Percentiles rank a stretch among this genome's conserved stretches.
These are phyloP conservation scores for Xestia xanthographa DNA, from an alignment of 2,888 invertebrate genomes.

Conservation along the genomic window DNA sequence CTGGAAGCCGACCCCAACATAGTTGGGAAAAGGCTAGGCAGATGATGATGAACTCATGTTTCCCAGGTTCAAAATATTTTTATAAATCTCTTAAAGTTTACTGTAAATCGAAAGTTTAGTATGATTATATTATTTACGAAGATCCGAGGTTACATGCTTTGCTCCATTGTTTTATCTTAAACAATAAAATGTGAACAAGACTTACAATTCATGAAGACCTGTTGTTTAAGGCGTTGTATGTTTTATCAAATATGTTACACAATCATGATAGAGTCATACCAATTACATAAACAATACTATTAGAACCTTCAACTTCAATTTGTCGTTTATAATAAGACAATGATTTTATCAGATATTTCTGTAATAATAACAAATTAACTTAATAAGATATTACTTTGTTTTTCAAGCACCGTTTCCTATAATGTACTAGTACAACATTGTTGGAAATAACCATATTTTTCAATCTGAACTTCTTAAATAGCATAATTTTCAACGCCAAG, in stretches of 20 bases:
- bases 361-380: background rate
- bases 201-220: background rate
- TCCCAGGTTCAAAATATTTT: background rate
- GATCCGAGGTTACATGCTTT: too few relatives aligned
- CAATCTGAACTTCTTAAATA: constrained; percentile 22
- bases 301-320: background rate
- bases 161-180: background rate
- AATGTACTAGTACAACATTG: background rate
- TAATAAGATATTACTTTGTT: constrained; percentile 10
- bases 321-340: background rate
- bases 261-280: background rate
- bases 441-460: constrained; percentile 25
- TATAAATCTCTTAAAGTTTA: too few relatives aligned
- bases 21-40: too few relatives aligned
- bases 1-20: too few relatives aligned
- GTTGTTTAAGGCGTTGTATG: background rate
- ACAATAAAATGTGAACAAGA: background rate
- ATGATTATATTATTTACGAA: background rate
- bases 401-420: too few relatives aligned
- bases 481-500: constrained; percentile 21
- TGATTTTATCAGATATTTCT: background rate
- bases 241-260: background rate
- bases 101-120: background rate
- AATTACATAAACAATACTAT: background rate
- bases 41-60: too few relatives aligned